Evolutionary conservation across 2,113 vertebrate species (phyloP), one percentile per base, ranked within the genome.

Genomic region (Microcebus ravelobensis): DNA sequence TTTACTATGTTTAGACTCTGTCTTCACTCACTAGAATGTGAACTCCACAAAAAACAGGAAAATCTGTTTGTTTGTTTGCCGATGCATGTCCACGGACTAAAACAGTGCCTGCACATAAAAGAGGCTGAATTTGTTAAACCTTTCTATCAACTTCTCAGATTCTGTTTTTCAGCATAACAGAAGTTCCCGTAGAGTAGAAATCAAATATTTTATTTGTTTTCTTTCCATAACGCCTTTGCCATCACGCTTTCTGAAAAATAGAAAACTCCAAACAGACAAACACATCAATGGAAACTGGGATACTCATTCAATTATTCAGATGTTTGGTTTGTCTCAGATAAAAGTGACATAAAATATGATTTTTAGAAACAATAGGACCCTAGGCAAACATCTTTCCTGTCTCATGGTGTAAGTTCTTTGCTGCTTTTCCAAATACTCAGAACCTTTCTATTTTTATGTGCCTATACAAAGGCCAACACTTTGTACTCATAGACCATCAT

Each of bases 181-280:
- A 83, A 80, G 39, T 59, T 67, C 77, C 91, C 50, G 31, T 59
- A 80, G 61, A 63, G 29, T 13, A 70, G 25, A 8, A 86, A 25
- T 55, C 57, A 74, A 86, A 65, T n/a, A 52, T 84, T 88, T 79
- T 48, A 82, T 36, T 81, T 77, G 21, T 48, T 88, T 79, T 94
- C 74, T 80, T 96, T 90, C 85, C 55, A 39, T 6, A 5, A 13
- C 48, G 29, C 11, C 79, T 87, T 82, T 81, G 61, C 89, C 50
- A 42, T 31, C 15, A 59, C 63, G 52, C 29, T 93, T 94, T 95
- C 83, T 90, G 36, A 94, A 96, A 13, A n/a, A 90, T 18, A 52
- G 68, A 84, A 80, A 94, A 84, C 20, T 39, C 63, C 36, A 50
- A 90, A 82, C 8, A 92, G 29, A 36, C 68, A 77, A 88, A 85